A percentile compares a stretch with the other conserved stretches of the same genome.
These are phyloP conservation scores for Drosophila sulfurigaster DNA, from an alignment of 1,140 invertebrate species.

Conservation along the genomic window DNA sequence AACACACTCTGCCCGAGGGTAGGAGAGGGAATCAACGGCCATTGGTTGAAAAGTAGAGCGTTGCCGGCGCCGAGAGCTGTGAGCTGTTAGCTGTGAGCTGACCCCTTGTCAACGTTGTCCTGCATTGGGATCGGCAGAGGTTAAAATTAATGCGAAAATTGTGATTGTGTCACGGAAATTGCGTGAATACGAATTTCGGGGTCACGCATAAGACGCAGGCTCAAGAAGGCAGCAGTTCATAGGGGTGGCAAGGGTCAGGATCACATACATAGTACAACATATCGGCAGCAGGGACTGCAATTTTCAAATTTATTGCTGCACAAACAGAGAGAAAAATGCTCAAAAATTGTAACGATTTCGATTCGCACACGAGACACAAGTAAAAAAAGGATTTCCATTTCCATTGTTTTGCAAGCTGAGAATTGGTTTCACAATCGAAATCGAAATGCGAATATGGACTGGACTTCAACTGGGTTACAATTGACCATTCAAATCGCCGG, in stretches of 20 bases:
- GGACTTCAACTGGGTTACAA: slow-evolving; percentile 47
- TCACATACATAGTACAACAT: not conserved
- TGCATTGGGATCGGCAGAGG: slow-evolving; percentile 53
- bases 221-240: slow-evolving; percentile 63
- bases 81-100: slow-evolving; percentile 24
- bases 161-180: slow-evolving; percentile 74
- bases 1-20: slow-evolving; percentile 51
- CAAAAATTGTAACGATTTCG: slow-evolving; percentile 65
- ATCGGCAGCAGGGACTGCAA: slow-evolving; percentile 42
- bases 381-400: slow-evolving; percentile 66
- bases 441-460: slow-evolving; percentile 24
- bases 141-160: slow-evolving; percentile 81
- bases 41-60: slow-evolving; percentile 59
- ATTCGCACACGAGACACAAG: slow-evolving; percentile 38
- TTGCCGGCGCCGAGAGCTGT: slow-evolving; percentile 40
- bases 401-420: slow-evolving; percentile 77
- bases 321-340: slow-evolving; percentile 50
- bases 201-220: slow-evolving; percentile 75
- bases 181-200: slow-evolving; percentile 79
- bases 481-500: slow-evolving; percentile 64
- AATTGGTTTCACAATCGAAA: slow-evolving; percentile 53
- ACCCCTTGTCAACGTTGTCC: slow-evolving; percentile 72
- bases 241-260: slow-evolving; percentile 60
- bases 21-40: slow-evolving; percentile 29
- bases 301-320: slow-evolving; percentile 72